Evolutionary conservation across 2,113 vertebrate genomes (phyloP).

Genomic region (Sardina pilchardus): DNA sequence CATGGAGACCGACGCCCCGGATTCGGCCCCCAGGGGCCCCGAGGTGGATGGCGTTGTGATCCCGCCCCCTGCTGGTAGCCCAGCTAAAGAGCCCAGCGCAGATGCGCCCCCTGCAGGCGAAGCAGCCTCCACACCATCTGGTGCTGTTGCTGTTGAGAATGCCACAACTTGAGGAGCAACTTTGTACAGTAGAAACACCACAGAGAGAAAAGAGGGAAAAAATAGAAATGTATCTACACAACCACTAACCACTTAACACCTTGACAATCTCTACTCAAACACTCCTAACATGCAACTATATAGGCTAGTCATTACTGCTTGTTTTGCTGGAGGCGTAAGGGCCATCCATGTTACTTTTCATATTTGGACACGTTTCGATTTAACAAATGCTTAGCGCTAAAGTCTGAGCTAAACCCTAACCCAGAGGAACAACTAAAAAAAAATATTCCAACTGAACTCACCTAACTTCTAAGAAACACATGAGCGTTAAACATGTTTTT

Average conservation of each 20-base stretch:
- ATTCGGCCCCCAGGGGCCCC: constrained; percentile 43
- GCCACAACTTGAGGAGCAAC: constrained; percentile 35
- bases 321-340: not conserved
- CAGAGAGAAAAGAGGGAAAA: not conserved
- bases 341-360: constrained; percentile 10
- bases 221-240: constrained; percentile 2
- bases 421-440: constrained; percentile 24
- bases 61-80: not conserved
- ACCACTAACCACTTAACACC: constrained; percentile 20
- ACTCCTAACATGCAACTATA: not conserved
- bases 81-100: constrained; percentile 25
- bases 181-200: not conserved
- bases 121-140: constrained; percentile 6
- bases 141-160: not conserved
- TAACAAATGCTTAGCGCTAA: constrained; percentile 19
- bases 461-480: not conserved
- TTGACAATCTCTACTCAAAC: constrained; percentile 2
- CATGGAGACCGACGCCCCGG: constrained; percentile 40
- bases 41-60: constrained; percentile 30
- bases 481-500: constrained; percentile 34
- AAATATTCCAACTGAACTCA: not conserved
- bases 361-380: constrained; percentile 26
- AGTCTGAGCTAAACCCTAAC: not conserved
- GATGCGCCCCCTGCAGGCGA: constrained; percentile 13
- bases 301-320: constrained; percentile 13